Conservation (phyloP, 1,140 invertebrate genomes). For the Eumaeus atala region DNA sequence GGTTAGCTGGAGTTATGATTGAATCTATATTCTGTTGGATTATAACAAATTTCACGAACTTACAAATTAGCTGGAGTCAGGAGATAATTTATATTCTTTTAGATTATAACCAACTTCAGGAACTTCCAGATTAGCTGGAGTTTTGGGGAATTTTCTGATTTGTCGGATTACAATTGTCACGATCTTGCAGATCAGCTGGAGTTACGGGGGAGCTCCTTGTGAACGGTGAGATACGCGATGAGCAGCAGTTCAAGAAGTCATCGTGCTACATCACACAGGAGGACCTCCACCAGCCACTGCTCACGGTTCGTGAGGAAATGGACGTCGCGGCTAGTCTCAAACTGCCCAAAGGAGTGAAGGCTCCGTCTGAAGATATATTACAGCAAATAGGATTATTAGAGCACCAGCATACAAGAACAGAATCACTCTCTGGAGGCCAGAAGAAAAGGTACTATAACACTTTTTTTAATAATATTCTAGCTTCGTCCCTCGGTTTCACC, state of each 20-base stretch:
- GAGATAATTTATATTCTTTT: too few species aligned
- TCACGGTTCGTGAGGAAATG: conserved; percentile 90
- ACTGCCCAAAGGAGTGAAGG: conserved; percentile 59
- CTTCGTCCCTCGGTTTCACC: too few species aligned
- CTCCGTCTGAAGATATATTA: conserved; percentile 73
- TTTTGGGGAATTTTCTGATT: conserved; percentile 71
- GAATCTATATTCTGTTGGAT: too few species aligned
- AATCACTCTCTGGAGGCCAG: conserved; percentile 83
- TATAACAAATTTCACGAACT: too few species aligned
- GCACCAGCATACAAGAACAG: conserved; percentile 78
- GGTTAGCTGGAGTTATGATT: too few species aligned
- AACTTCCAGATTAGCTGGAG: conserved; percentile 65
- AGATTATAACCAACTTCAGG: background rate
- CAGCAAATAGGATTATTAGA: conserved; percentile 77
- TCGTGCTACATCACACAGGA: conserved; percentile 94
- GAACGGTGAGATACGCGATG: conserved; percentile 53
- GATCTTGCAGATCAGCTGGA: conserved; percentile 64
- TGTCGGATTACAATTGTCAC: too few species aligned
- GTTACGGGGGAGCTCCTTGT: conserved; percentile 72
- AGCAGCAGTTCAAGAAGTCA: conserved; percentile 69
- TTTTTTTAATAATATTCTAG: too few species aligned
- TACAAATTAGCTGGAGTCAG: too few species aligned
- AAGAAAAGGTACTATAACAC: conserved; percentile 75
- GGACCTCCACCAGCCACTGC: conserved; percentile 85
- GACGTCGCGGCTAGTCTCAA: conserved; percentile 88